Evolutionary conservation across 1,140 invertebrate genomes (phyloP).

Genomic region (Drosophila pectinifera): DNA sequence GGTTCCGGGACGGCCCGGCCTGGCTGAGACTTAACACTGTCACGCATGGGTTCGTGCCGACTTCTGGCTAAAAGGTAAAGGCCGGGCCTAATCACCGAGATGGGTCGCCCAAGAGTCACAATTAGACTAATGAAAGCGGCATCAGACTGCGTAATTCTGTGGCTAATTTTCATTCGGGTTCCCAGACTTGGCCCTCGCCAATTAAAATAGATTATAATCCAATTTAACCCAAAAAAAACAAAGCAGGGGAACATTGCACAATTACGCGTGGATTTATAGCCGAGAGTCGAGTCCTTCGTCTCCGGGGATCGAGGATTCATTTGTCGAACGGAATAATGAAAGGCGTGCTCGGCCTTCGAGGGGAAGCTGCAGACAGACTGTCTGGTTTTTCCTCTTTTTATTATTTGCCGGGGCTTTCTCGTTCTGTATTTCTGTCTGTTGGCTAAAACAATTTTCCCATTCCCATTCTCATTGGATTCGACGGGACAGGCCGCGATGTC

Average conservation of each 20-base stretch:
- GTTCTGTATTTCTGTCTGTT: slow-evolving; percentile 21
- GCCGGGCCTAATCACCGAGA: slow-evolving; percentile 66
- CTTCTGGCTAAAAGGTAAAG: slow-evolving; percentile 55
- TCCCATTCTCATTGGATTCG: slow-evolving; percentile 45
- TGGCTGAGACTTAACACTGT: slow-evolving; percentile 72
- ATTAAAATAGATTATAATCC: slow-evolving; percentile 83
- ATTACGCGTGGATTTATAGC: slow-evolving; percentile 67
- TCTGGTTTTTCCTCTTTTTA: slow-evolving; percentile 29
- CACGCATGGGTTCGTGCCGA: slow-evolving; percentile 75
- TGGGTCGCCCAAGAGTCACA: slow-evolving; percentile 68
- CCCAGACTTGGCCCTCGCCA: slow-evolving; percentile 54
- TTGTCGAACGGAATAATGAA: slow-evolving; percentile 58
- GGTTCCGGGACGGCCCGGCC: background rate
- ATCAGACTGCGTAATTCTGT: slow-evolving; percentile 76
- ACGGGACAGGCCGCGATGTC: slow-evolving; percentile 27
- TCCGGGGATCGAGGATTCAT: slow-evolving; percentile 48
- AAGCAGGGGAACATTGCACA: slow-evolving; percentile 53
- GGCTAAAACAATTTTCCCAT: slow-evolving; percentile 67
- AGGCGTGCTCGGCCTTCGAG: slow-evolving; percentile 60
- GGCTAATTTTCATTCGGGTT: slow-evolving; percentile 63
- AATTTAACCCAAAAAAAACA: slow-evolving; percentile 64
- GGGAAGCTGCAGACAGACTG: slow-evolving; percentile 43
- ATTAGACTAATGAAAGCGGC: slow-evolving; percentile 81
- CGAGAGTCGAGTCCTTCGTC: slow-evolving; percentile 21
- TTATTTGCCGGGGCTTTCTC: slow-evolving; percentile 25